A percentile compares a stretch with the other conserved stretches of the same genome.
These are phyloP conservation scores for Epizoanthus ramosus DNA, from an alignment of 92 coral and sea anemone genomes.

Conservation along the genomic window DNA sequence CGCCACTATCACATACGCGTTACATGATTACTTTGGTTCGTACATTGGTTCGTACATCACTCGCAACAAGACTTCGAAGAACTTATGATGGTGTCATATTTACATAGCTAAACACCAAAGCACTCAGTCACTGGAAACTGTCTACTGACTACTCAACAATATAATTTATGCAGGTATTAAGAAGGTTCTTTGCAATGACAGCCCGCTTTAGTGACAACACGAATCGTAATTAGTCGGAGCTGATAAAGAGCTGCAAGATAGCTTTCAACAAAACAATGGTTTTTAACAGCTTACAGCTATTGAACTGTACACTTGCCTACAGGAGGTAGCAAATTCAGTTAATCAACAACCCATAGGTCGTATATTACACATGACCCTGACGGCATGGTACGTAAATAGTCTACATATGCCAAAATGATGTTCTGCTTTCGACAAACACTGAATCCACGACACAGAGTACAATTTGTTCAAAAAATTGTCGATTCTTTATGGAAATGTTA, in stretches of 20 bases:
- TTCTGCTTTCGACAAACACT: too few species aligned
- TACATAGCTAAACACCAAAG: constrained; percentile 37
- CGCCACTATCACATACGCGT: constrained; percentile 44
- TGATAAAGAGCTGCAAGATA: too few species aligned
- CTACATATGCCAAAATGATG: too few species aligned
- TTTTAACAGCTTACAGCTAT: too few species aligned
- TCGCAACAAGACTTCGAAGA: constrained; percentile 41
- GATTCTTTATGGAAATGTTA: too few species aligned
- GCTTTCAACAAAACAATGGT: too few species aligned
- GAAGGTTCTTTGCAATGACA: constrained; percentile 28
- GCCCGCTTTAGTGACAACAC: background rate
- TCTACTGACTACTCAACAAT: constrained; percentile 10
- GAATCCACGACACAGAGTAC: constrained; percentile 8
- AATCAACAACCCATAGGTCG: too few species aligned
- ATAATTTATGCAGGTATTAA: constrained; percentile 22
- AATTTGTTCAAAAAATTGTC: background rate
- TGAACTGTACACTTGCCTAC: too few species aligned
- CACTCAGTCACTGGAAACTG: constrained; percentile 16
- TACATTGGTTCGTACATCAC: constrained; percentile 28
- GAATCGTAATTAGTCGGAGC: background rate
- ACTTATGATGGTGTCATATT: constrained; percentile 42
- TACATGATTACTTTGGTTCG: constrained; percentile 52
- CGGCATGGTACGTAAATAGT: too few species aligned
- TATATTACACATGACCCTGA: too few species aligned
- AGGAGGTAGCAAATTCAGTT: too few species aligned